A percentile compares a stretch with the other conserved stretches of the same genome.
Evolutionary conservation across 2,113 vertebrate species (phyloP).

Genomic region (Oreochromis niloticus): DNA sequence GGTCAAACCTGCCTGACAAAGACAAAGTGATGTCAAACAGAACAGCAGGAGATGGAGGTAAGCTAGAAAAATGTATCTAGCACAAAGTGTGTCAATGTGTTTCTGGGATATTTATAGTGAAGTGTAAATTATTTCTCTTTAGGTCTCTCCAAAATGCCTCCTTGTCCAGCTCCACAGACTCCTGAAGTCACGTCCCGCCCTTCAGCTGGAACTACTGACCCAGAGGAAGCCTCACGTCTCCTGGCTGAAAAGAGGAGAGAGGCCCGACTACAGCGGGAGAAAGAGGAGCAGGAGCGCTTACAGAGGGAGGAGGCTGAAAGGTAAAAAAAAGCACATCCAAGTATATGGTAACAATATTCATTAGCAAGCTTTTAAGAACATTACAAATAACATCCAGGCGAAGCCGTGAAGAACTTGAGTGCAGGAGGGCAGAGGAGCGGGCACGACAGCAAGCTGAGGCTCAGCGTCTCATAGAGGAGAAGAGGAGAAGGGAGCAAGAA

Average conservation of each 20-base stretch:
- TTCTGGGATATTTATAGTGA: not conserved
- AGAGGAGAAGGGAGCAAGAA: slow-evolving; percentile 70
- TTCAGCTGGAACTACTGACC: slow-evolving; percentile 82
- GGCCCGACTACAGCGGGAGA: slow-evolving; percentile 85
- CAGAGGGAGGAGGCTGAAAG: slow-evolving; percentile 81
- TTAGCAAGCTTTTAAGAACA: not conserved
- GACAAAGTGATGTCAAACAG: not conserved
- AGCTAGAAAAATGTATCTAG: not conserved
- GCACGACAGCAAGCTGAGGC: slow-evolving; percentile 74
- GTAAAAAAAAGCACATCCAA: slow-evolving; percentile 52
- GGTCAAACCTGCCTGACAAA: not conserved
- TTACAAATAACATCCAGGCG: slow-evolving; percentile 58
- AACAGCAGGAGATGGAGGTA: slow-evolving; percentile 23
- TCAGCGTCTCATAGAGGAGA: slow-evolving; percentile 75
- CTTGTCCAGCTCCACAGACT: not conserved
- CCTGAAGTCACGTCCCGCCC: slow-evolving; percentile 50
- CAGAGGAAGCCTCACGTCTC: slow-evolving; percentile 83
- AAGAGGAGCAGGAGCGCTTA: slow-evolving; percentile 80
- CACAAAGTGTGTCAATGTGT: not conserved
- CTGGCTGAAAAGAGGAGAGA: slow-evolving; percentile 87
- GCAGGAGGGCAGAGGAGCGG: slow-evolving; percentile 79
- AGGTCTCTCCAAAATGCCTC: slow-evolving; percentile 2
- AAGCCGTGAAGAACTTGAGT: slow-evolving; percentile 80
- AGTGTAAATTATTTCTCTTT: not conserved
- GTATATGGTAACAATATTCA: not conserved